Conservation (phyloP, 2,888 invertebrate genomes). For the Catonia carolina region DNA sequence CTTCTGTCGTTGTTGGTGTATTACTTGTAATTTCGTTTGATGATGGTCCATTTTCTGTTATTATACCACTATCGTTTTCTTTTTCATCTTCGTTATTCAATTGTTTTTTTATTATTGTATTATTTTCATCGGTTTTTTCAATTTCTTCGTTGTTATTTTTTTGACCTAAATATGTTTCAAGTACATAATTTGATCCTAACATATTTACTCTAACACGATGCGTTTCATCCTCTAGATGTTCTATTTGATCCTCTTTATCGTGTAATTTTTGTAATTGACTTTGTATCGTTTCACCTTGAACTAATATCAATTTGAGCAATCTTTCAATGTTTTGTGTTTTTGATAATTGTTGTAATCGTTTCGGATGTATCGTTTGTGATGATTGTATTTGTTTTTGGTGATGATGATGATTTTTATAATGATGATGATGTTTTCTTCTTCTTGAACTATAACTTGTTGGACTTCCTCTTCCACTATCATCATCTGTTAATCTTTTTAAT, state of each 20-base stretch:
- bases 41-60: constrained; percentile 51
- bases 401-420: constrained; percentile 37
- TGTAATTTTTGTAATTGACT: constrained; percentile 47
- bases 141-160: constrained; percentile 14
- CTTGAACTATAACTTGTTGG: constrained; percentile 26
- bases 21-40: constrained; percentile 39
- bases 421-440: constrained; percentile 41
- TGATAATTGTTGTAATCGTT: constrained; percentile 41
- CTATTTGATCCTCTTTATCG: constrained; percentile 63
- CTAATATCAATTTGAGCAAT: constrained; percentile 50
- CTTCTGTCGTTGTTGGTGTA: constrained; percentile 39
- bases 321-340: constrained; percentile 47
- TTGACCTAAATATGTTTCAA: constrained; percentile 60
- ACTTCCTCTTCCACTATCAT: constrained; percentile 39
- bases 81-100: constrained; percentile 49
- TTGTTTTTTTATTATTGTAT: constrained; percentile 26
- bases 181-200: constrained; percentile 70
- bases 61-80: constrained; percentile 64
- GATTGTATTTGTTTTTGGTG: constrained; percentile 36
- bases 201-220: constrained; percentile 65
- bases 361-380: constrained; percentile 44
- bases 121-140: not conserved
- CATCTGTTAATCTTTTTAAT: constrained; percentile 41
- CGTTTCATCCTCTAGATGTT: constrained; percentile 68
- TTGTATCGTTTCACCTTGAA: constrained; percentile 54